These are phyloP conservation scores for Campylomormyrus numenius DNA, from an alignment of 2,113 vertebrate genomes.

Conservation along the genomic window DNA sequence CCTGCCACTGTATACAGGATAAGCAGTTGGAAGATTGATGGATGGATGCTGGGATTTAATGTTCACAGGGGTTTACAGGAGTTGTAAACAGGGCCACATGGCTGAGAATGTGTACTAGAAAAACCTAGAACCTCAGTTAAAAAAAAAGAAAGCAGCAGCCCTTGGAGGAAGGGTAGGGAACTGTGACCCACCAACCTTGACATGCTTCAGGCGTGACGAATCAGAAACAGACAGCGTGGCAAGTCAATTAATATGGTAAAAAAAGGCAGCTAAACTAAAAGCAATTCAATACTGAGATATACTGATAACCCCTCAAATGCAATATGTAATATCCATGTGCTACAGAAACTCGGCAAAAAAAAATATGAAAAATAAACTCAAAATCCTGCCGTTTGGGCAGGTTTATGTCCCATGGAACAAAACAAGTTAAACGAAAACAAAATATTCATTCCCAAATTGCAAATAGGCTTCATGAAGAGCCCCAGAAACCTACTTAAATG, in stretches of 20 bases:
- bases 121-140: not conserved
- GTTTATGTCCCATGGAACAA: not conserved
- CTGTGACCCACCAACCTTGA: not conserved
- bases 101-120: not conserved
- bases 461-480: not conserved
- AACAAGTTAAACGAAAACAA: not conserved
- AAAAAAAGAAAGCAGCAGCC: not conserved
- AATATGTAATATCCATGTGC: not conserved
- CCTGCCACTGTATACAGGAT: not conserved
- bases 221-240: not conserved
- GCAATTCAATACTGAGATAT: not conserved
- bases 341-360: not conserved
- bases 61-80: not conserved
- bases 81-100: not conserved
- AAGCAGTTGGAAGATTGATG: not conserved
- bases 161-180: not conserved
- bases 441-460: not conserved
- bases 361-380: not conserved
- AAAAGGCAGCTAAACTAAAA: not conserved
- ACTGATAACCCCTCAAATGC: not conserved
- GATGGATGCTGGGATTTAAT: not conserved
- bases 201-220: not conserved
- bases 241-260: not conserved
- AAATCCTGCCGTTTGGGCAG: not conserved
- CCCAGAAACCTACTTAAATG: not conserved